These are phyloP conservation scores for Aegithalos caudatus DNA, from an alignment of 2,113 vertebrate species.

Conservation along the genomic window DNA sequence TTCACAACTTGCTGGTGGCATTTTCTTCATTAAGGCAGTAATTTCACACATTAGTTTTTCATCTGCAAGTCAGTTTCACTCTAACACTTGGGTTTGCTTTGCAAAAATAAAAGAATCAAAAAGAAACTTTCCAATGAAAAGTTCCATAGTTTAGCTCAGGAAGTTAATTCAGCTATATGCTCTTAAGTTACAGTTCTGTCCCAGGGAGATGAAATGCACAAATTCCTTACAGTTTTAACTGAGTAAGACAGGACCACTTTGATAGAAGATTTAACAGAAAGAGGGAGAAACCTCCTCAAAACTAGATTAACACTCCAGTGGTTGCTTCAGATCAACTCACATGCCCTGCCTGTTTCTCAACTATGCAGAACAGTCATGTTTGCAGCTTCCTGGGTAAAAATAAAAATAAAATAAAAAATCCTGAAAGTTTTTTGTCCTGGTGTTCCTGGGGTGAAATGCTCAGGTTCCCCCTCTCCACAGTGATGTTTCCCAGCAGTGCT, in stretches of 20 bases:
- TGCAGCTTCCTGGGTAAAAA: neutral
- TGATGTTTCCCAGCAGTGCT: neutral
- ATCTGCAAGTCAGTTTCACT: neutral
- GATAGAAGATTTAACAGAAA: slow-evolving; percentile 50
- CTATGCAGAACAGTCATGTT: neutral
- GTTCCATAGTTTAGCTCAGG: neutral
- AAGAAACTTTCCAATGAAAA: neutral
- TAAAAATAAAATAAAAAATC: neutral
- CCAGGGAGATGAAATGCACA: slow-evolving; percentile 48
- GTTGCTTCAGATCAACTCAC: neutral
- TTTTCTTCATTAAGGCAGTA: neutral
- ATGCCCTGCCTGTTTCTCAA: neutral
- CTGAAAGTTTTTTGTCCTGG: neutral
- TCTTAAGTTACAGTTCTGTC: slow-evolving; percentile 21
- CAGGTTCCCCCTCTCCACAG: neutral
- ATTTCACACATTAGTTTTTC: neutral
- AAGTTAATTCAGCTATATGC: slow-evolving; percentile 5
- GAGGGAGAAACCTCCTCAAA: neutral
- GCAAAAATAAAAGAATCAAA: neutral
- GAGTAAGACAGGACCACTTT: slow-evolving; percentile 34
- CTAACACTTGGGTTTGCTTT: neutral
- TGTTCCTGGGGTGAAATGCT: neutral
- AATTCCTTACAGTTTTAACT: slow-evolving; percentile 52
- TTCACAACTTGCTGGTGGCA: neutral
- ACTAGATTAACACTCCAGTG: neutral